These are phyloP conservation scores for Trichomycterus rosablanca DNA, from an alignment of 2,113 vertebrate species.

Conservation along the genomic window DNA sequence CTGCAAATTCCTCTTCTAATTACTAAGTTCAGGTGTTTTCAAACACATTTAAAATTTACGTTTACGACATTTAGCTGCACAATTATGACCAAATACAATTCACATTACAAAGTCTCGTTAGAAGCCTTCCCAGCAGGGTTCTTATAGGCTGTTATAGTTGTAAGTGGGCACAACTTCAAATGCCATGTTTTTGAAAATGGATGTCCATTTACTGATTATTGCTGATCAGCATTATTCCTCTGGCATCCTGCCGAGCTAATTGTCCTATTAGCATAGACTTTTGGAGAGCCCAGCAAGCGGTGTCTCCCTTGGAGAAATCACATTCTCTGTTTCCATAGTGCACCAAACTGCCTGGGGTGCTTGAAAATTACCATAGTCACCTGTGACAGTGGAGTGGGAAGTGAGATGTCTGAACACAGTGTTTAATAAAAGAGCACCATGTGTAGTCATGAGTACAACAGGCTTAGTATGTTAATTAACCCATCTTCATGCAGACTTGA, in stretches of 20 bases:
- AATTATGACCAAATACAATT: too few species aligned
- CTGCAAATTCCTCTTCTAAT: too few species aligned
- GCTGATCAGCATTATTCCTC: constrained; percentile 29
- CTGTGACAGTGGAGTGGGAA: constrained; percentile 13
- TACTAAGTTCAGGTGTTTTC: too few species aligned
- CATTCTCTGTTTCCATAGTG: constrained; percentile 26
- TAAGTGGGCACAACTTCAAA: too few species aligned
- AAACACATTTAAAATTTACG: too few species aligned
- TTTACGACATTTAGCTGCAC: too few species aligned
- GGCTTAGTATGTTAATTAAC: not conserved
- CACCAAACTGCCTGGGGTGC: not conserved
- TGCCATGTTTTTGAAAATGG: too few species aligned
- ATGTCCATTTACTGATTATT: too few species aligned
- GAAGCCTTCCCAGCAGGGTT: too few species aligned
- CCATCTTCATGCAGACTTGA: constrained; percentile 2
- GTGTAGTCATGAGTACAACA: constrained; percentile 14
- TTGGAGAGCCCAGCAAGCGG: constrained; percentile 24
- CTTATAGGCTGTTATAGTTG: too few species aligned
- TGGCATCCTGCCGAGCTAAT: constrained; percentile 19
- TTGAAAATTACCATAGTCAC: constrained; percentile 11
- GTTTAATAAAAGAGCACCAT: constrained; percentile 6
- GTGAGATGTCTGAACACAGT: not conserved
- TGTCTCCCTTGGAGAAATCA: constrained; percentile 8
- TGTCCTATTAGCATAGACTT: constrained; percentile 20
- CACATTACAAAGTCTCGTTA: constrained; percentile 23